Percentiles rank a stretch among this genome's conserved stretches.
These are phyloP conservation scores for Meles meles DNA, from an alignment of 2,113 vertebrate genomes.

Conservation along the genomic window DNA sequence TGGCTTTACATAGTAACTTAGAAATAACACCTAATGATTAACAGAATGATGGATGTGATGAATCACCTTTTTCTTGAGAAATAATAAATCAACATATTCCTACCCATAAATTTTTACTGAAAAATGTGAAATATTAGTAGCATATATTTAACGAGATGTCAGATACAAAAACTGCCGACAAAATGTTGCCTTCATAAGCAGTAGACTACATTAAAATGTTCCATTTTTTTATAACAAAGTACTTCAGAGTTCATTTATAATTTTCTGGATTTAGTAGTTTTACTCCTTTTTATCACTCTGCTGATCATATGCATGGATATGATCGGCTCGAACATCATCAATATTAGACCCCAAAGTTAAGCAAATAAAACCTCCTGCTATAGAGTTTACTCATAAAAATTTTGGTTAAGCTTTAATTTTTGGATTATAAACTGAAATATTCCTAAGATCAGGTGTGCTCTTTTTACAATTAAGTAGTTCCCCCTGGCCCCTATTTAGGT, in stretches of 20 bases:
- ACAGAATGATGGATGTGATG: slow-evolving; percentile 69
- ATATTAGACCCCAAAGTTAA: background rate
- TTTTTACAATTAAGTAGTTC: background rate
- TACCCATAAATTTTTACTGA: slow-evolving; percentile 58
- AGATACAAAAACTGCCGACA: slow-evolving; percentile 54
- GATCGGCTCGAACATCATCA: background rate
- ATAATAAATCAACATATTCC: slow-evolving; percentile 71
- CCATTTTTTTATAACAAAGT: background rate
- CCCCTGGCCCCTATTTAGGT: background rate
- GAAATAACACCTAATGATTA: slow-evolving; percentile 68
- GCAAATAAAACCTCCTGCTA: background rate
- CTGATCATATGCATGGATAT: background rate
- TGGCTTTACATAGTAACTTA: slow-evolving; percentile 11
- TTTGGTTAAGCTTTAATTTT: background rate
- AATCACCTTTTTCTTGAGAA: slow-evolving; percentile 70
- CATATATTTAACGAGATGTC: slow-evolving; percentile 72
- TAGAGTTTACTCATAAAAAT: background rate
- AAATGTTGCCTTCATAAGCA: slow-evolving; percentile 48
- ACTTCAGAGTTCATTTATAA: background rate
- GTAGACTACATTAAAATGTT: background rate
- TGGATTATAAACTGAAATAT: background rate
- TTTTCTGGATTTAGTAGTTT: background rate
- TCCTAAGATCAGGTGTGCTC: background rate
- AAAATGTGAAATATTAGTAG: slow-evolving; percentile 62
- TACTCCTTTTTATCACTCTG: background rate